phyloP scores from a whole-genome alignment of 2,797 vertebrate genomes.

The Botia almorhae region DNA sequence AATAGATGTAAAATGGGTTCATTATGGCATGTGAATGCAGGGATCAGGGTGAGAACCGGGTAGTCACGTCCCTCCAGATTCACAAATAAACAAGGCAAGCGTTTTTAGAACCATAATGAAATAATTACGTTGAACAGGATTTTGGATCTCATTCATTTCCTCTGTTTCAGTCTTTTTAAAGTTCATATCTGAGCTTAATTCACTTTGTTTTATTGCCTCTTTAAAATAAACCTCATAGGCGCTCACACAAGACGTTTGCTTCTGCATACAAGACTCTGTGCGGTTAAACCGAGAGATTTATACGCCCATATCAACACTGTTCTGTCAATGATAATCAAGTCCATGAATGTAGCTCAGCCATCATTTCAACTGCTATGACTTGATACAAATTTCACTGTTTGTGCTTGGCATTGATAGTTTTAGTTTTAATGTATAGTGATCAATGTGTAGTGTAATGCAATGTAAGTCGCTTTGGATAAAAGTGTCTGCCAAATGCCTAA shows the following conservation, averaged over 20 bases:
- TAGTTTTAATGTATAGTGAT: no score
- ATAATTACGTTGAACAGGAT: background rate
- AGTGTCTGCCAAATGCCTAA: no score
- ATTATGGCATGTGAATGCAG: no score
- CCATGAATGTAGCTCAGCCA: slow-evolving; percentile 54
- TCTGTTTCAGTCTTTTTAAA: background rate
- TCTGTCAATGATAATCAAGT: slow-evolving; percentile 47
- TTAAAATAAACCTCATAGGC: background rate
- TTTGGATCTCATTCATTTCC: background rate
- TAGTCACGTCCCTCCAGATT: background rate
- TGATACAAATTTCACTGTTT: background rate
- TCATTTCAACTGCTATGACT: slow-evolving; percentile 52
- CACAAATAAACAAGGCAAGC: background rate
- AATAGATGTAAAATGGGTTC: no score
- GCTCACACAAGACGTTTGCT: slow-evolving; percentile 2
- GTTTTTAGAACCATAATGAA: no score
- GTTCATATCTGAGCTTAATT: slow-evolving; percentile 50
- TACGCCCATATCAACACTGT: slow-evolving; percentile 13
- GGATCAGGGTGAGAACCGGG: no score
- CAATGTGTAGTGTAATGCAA: no score
- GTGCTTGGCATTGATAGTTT: no score
- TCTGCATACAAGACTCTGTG: slow-evolving; percentile 5
- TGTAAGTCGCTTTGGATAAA: no score
- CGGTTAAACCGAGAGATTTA: slow-evolving; percentile 47
- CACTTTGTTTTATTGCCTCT: slow-evolving; percentile 44